Base-by-base conservation (phyloP, 1,140 invertebrate species). In the Maniola jurtina region DNA sequence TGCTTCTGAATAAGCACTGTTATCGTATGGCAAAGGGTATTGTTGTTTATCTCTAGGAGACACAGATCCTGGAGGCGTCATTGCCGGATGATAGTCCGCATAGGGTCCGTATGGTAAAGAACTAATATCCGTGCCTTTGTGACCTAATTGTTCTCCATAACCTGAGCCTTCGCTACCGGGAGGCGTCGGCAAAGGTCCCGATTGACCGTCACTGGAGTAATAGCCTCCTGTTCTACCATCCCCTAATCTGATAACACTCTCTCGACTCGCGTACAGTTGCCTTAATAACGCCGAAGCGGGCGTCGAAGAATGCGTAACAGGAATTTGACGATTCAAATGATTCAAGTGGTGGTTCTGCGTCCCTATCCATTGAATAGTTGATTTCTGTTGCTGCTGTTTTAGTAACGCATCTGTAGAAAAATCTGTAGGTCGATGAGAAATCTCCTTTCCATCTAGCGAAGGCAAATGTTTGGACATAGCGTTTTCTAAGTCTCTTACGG, bases 391-490 rank as follows among this genome's bases (percentile, higher is more conserved):
- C 69, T 96, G 95, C 67, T 95, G 94, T 70, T 96, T 96, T 13
- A 97, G 86, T 7, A 97, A 84, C 0, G 96, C 94, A 80, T 97
- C 96, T 0, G 96, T 95, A 66, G 96, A 97, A 79, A 97, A 97
- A 79, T 97, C 96, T 0, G 96, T 96, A 0, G 95, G 94, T 72
- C 95, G 92, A 72, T 95, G 94, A 5, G 93, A 91, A 58, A 93
- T 93, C 72, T 91, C 93, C 55, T 94, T 92, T 6, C 92, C 86
- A 68, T 90, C 89, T 64, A 91, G 70, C 6, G 93, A 92, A 0
- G 97, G 97, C 47, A 98, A 90, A 91, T 99, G 97, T 83, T 98
- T 98, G 16, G 97, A 98, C 97, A 98, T 99, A 11, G 97, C 97
- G 76, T 98, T 97, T 87, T 99, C 97, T 68, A 98, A 91, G 77